Base-by-base conservation (phyloP, 2,888 invertebrate species). In the Polylopha cassiicola region DNA sequence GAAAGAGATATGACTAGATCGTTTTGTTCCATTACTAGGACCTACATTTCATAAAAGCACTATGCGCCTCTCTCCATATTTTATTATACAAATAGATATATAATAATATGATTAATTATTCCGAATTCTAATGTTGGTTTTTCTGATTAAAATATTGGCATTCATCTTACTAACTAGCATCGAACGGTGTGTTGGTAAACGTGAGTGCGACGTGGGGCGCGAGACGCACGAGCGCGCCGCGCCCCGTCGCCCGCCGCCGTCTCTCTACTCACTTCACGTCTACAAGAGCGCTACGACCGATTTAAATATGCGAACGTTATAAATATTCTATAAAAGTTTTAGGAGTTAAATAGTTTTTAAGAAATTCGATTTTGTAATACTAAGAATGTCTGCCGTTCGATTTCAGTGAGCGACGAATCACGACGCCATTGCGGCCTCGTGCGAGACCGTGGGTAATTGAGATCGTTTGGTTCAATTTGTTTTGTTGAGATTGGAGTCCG, bases 1-100 rank as follows among this genome's bases (percentile, higher is more conserved):
- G 72, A 84, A 76, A 66, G 62, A 76, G 82, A 85, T 85, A 85
- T 85, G 85, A 85, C 85, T 85, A 85, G 85, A 81, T 79, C 60
- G 65, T 76, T 76, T 77, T 76, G 80, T 77, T 75, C 76, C 76
- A 68, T 63, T 70, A 67, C 81, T 84, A 84, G 69, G 65, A 73
- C 64, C 84, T 85, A 85, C 79, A 61, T 68, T 78, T 77, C 75
- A 81, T 82, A 82, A 73, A 85, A 84, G 85, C 85, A 82, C 85
- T 85, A 85, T 80, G 82, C 85, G 81, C 82, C 71, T 79, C 77
- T 84, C 75, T 80, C 69, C 80, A 74, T 80, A 79, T 77, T 71
- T 66, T 79, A 79, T 73, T 71, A 77, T 80, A 84, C 82, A 84
- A 82, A 84, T 84, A 82, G 78, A 78, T 78, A 63, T 63, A 62